Evolutionary conservation across 1,140 invertebrate genomes (phyloP).

Genomic region (Drosophila truncata): DNA sequence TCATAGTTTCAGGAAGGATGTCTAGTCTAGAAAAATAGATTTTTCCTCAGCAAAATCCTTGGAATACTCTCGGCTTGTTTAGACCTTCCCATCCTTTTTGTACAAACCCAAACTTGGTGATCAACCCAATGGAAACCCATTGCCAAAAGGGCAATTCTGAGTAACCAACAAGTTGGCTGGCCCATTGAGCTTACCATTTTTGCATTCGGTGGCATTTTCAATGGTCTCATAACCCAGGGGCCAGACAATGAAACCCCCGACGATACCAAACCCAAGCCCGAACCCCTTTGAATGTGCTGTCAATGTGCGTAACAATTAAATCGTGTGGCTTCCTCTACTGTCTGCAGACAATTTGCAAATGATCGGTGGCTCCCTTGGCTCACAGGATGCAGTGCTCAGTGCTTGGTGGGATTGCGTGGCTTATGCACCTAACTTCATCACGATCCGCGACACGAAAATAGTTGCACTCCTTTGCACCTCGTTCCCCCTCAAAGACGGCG

Average conservation of each 20-base stretch:
- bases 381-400: constrained; percentile 51
- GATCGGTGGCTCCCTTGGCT: constrained; percentile 35
- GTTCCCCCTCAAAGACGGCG: constrained; percentile 19
- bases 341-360: constrained; percentile 68
- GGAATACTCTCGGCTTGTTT: constrained; percentile 3
- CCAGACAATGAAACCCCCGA: constrained; percentile 37
- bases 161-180: constrained; percentile 14
- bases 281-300: constrained; percentile 41
- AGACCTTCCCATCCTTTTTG: background rate
- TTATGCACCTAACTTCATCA: constrained; percentile 80
- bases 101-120: constrained; percentile 15
- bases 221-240: constrained; percentile 52
- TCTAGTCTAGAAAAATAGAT: too few relatives aligned
- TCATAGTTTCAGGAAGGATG: too few relatives aligned
- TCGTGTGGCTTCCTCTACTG: constrained; percentile 75
- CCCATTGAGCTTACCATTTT: constrained; percentile 43
- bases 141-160: constrained; percentile 41
- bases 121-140: background rate
- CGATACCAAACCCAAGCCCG: background rate
- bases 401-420: constrained; percentile 63
- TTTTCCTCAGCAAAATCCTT: background rate
- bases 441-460: constrained; percentile 82
- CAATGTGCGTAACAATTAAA: constrained; percentile 85
- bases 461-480: constrained; percentile 70
- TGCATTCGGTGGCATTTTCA: constrained; percentile 52